These are phyloP conservation scores for Drosophila dives DNA, from an alignment of 2,888 invertebrate genomes.

Conservation along the genomic window DNA sequence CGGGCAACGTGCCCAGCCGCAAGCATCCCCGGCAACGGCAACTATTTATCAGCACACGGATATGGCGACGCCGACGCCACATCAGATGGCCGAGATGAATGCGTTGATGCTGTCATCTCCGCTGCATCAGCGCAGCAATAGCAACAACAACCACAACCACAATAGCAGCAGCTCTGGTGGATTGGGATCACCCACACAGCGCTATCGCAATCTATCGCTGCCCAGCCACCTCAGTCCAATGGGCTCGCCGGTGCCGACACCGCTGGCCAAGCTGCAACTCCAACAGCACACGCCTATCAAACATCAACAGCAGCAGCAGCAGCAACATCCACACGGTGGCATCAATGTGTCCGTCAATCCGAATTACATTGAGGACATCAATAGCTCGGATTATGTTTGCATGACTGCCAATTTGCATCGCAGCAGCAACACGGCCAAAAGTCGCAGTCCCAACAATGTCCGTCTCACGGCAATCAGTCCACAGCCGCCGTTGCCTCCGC, in stretches of 20 bases:
- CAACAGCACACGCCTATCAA: constrained; percentile 82
- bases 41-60: constrained; percentile 83
- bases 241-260: constrained; percentile 52
- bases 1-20: constrained; percentile 85
- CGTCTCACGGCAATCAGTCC: constrained; percentile 48
- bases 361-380: constrained; percentile 88
- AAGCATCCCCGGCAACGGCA: constrained; percentile 84
- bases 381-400: constrained; percentile 92
- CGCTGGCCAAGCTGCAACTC: constrained; percentile 71
- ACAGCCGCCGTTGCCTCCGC: constrained; percentile 34
- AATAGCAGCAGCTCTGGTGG: constrained; percentile 19
- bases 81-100: constrained; percentile 60
- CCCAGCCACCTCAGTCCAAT: constrained; percentile 79
- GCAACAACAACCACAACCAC: constrained; percentile 70
- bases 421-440: constrained; percentile 38
- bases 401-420: constrained; percentile 90
- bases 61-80: constrained; percentile 63
- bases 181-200: constrained; percentile 70
- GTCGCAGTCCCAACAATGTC: constrained; percentile 47
- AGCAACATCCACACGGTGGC: constrained; percentile 45
- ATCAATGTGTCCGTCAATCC: constrained; percentile 84
- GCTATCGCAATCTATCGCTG: constrained; percentile 84
- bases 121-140: constrained; percentile 82
- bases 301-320: constrained; percentile 58
- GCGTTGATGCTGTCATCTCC: constrained; percentile 77